Conservation (phyloP, 2,113 vertebrate genomes). For the Mugil cephalus region DNA sequence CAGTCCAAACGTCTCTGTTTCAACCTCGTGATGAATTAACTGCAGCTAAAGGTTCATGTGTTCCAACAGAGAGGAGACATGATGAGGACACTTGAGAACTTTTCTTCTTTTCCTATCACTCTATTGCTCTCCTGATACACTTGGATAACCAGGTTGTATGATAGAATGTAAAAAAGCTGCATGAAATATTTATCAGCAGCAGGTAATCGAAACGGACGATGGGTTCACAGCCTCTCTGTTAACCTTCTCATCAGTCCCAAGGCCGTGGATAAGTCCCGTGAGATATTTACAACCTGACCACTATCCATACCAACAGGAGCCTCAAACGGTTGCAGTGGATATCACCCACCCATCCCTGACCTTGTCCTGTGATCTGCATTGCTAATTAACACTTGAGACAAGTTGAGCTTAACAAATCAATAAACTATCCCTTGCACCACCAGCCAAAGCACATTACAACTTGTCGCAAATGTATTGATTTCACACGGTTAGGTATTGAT, state of each 20-base stretch:
- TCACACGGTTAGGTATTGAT: background rate
- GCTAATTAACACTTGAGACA: background rate
- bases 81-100: background rate
- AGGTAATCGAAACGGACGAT: slow-evolving; percentile 9
- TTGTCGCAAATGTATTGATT: slow-evolving; percentile 10
- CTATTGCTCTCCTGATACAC: slow-evolving; percentile 25
- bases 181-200: slow-evolving; percentile 32
- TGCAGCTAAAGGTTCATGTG: background rate
- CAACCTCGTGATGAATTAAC: background rate
- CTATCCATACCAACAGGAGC: background rate
- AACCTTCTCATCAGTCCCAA: slow-evolving; percentile 14
- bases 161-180: slow-evolving; percentile 5
- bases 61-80: background rate
- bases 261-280: background rate
- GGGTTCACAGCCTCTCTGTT: background rate
- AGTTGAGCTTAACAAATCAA: slow-evolving; percentile 20
- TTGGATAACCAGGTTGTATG: background rate
- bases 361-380: background rate
- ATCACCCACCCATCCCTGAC: background rate
- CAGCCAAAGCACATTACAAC: background rate
- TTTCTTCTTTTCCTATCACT: background rate
- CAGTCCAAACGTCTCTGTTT: background rate
- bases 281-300: background rate
- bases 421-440: slow-evolving; percentile 1
- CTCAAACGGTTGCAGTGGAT: too few species aligned